A percentile compares a stretch with the other conserved stretches of the same genome.
Evolutionary conservation across 2,113 vertebrate species (phyloP).

Genomic region (Microcebus murinus): DNA sequence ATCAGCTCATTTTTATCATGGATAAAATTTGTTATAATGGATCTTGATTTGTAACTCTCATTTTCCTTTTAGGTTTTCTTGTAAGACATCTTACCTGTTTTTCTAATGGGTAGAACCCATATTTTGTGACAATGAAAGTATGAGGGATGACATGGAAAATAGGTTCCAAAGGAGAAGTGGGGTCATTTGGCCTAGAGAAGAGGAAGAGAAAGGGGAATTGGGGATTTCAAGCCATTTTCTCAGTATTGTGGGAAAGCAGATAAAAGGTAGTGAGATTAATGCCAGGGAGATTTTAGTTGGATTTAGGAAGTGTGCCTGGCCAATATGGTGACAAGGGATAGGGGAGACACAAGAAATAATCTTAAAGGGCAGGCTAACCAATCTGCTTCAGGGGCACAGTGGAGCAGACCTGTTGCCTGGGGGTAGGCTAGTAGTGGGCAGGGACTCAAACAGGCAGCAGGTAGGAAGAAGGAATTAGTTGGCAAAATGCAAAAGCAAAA

Average conservation of each 20-base stretch:
- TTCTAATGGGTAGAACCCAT: neutral
- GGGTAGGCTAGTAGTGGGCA: neutral
- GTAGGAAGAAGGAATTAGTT: neutral
- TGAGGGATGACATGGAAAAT: neutral
- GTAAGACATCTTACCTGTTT: neutral
- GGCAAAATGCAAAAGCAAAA: conserved; percentile 8
- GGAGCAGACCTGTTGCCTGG: neutral
- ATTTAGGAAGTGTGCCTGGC: neutral
- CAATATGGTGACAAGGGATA: neutral
- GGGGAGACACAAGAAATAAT: neutral
- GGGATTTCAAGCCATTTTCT: neutral
- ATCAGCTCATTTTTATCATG: neutral
- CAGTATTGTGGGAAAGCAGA: neutral
- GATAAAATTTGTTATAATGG: neutral
- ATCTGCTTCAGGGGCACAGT: neutral
- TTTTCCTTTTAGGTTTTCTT: conserved; percentile 35
- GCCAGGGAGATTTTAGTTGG: neutral
- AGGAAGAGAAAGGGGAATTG: neutral
- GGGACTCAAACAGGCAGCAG: neutral
- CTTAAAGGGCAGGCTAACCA: neutral
- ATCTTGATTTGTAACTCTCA: neutral
- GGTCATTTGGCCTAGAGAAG: neutral
- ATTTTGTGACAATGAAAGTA: neutral
- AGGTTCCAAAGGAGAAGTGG: neutral
- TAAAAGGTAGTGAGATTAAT: neutral